Evolutionary conservation across 2,797 vertebrate species (phyloP).

Genomic region (Lepilemur ruficaudatus): DNA sequence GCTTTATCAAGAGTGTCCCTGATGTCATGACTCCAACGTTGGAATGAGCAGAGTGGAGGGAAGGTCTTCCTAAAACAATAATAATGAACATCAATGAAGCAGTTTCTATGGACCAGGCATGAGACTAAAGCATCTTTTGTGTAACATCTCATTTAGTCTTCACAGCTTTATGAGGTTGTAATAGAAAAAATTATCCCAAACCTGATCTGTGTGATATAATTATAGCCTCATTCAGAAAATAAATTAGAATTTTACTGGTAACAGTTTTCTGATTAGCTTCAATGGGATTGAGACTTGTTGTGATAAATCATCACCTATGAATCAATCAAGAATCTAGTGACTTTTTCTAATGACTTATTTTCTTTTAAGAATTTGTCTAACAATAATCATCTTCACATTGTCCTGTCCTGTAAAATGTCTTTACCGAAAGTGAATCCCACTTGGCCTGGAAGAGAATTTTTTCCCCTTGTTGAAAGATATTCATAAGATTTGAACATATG

Average conservation of each 20-base stretch:
- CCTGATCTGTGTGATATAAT: background rate
- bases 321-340: background rate
- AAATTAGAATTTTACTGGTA: slow-evolving; percentile 32
- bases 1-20: background rate
- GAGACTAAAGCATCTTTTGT: background rate
- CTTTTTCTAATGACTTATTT: background rate
- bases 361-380: background rate
- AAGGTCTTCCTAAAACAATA: background rate
- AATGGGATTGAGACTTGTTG: background rate
- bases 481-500: background rate
- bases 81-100: background rate
- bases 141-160: background rate
- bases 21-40: background rate
- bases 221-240: background rate
- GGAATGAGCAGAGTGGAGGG: background rate
- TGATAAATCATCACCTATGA: background rate
- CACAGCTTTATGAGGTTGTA: background rate
- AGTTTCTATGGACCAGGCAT: background rate
- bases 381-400: background rate
- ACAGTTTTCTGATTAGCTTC: background rate
- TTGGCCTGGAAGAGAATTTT: background rate
- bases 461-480: background rate
- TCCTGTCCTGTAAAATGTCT: background rate
- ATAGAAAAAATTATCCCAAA: background rate
- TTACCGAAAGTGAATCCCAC: background rate